These are phyloP conservation scores for Polymixis lichenea DNA, from an alignment of 2,888 invertebrate genomes.

Conservation along the genomic window DNA sequence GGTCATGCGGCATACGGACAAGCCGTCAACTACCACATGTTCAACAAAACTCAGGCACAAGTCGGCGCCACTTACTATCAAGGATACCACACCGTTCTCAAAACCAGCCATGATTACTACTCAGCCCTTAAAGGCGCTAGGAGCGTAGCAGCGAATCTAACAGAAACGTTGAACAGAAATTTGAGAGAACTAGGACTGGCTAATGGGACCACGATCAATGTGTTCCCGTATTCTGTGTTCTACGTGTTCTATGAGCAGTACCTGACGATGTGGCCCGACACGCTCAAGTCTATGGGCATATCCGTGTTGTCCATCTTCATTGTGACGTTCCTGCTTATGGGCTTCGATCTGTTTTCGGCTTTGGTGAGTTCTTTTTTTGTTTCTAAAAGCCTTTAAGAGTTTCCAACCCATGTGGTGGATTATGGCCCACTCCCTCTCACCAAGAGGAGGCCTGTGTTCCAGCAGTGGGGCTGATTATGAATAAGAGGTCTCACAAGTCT, in stretches of 20 bases:
- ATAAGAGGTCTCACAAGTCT: too few relatives aligned
- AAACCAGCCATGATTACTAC: slow-evolving; percentile 97
- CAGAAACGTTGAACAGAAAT: slow-evolving; percentile 90
- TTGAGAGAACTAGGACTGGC: slow-evolving; percentile 85
- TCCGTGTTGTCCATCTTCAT: slow-evolving; percentile 98
- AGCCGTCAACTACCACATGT: slow-evolving; percentile 92
- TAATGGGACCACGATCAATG: slow-evolving; percentile 88
- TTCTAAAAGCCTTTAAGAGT: too few relatives aligned
- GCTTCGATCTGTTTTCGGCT: slow-evolving; percentile 97
- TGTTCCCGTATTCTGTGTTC: slow-evolving; percentile 98
- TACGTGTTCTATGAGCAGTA: slow-evolving; percentile 99
- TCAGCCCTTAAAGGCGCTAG: slow-evolving; percentile 96
- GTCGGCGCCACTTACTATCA: slow-evolving; percentile 95
- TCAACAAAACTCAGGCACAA: slow-evolving; percentile 72
- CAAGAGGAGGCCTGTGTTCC: too few relatives aligned
- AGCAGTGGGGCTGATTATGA: too few relatives aligned
- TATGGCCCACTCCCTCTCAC: too few relatives aligned
- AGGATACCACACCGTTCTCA: slow-evolving; percentile 96
- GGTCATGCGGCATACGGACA: slow-evolving; percentile 96
- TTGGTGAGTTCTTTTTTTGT: slow-evolving; percentile 81
- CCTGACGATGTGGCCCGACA: slow-evolving; percentile 98
- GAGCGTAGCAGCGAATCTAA: slow-evolving; percentile 95
- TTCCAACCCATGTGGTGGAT: too few relatives aligned
- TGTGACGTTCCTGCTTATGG: slow-evolving; percentile 97
- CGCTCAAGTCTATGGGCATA: slow-evolving; percentile 95